phyloP scores from a whole-genome alignment of 2,888 invertebrate species.

The Nomada ruficornis region DNA sequence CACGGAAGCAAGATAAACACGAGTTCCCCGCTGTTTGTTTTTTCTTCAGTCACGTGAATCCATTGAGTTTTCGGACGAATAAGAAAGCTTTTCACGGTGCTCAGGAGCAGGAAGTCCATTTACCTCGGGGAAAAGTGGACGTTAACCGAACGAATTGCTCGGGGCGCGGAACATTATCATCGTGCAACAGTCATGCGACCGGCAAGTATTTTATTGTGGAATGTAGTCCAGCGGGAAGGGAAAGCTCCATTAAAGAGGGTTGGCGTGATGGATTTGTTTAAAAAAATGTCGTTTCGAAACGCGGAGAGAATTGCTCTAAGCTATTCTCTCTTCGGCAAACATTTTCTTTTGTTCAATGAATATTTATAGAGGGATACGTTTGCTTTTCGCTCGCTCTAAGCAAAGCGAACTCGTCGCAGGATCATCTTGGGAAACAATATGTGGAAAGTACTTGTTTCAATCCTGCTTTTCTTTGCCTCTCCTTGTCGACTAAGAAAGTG shows the following conservation, averaged over 20 bases:
- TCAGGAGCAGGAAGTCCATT: conserved; percentile 13
- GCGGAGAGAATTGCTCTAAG: background rate
- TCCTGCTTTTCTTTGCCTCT: conserved; percentile 2
- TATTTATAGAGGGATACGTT: conserved; percentile 10
- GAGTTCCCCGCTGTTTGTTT: conserved; percentile 34
- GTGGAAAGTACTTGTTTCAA: conserved; percentile 10
- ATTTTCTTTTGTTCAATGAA: background rate
- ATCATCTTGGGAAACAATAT: conserved; percentile 28
- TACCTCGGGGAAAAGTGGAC: conserved; percentile 22
- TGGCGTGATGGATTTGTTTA: no score
- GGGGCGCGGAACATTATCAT: conserved; percentile 26
- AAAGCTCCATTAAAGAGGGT: no score
- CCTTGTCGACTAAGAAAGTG: conserved; percentile 25
- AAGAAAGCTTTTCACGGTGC: conserved; percentile 31
- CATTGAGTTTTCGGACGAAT: conserved; percentile 36
- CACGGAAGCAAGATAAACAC: conserved; percentile 34
- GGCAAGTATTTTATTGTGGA: conserved; percentile 11
- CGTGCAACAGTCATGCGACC: conserved; percentile 15
- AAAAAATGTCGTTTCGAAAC: background rate
- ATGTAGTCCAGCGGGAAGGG: background rate
- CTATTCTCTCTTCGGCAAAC: background rate
- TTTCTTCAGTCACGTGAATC: conserved; percentile 21
- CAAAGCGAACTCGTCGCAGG: conserved; percentile 16
- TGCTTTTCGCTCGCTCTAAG: conserved; percentile 4
- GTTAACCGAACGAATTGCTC: conserved; percentile 25